phyloP scores from a whole-genome alignment of 2,888 invertebrate genomes.

The Tenthredo livida region DNA sequence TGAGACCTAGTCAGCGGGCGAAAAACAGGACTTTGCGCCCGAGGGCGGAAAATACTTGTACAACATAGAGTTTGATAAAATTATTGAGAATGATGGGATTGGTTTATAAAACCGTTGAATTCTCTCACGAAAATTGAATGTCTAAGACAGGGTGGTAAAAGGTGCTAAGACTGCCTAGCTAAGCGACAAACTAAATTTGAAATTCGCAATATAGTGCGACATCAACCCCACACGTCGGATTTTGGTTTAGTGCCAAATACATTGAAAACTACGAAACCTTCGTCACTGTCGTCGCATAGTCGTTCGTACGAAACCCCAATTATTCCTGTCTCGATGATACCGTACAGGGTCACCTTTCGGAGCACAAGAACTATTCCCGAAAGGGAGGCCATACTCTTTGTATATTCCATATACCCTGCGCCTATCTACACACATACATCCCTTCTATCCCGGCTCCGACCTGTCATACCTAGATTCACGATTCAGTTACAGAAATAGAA shows the following conservation, averaged over 20 bases:
- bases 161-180: not conserved
- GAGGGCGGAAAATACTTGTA: too few relatives aligned
- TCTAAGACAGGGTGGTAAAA: not conserved
- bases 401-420: not conserved
- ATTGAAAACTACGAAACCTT: conserved; percentile 36
- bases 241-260: conserved; percentile 20
- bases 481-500: too few relatives aligned
- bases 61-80: too few relatives aligned
- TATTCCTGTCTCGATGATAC: conserved; percentile 46
- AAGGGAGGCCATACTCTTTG: not conserved
- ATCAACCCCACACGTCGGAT: not conserved
- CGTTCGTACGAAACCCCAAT: conserved; percentile 27
- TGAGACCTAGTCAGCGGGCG: too few relatives aligned
- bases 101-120: not conserved
- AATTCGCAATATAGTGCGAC: not conserved
- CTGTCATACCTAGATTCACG: not conserved
- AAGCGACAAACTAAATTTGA: not conserved
- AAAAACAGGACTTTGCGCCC: too few relatives aligned
- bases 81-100: not conserved
- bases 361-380: conserved; percentile 7
- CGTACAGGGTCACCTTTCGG: not conserved
- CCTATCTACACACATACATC: not conserved
- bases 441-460: not conserved
- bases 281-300: conserved; percentile 38
- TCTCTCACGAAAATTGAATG: not conserved